A percentile compares a stretch with the other conserved stretches of the same genome.
These are phyloP conservation scores for Limnephilus lunatus DNA, from an alignment of 2,888 invertebrate genomes.

Conservation along the genomic window DNA sequence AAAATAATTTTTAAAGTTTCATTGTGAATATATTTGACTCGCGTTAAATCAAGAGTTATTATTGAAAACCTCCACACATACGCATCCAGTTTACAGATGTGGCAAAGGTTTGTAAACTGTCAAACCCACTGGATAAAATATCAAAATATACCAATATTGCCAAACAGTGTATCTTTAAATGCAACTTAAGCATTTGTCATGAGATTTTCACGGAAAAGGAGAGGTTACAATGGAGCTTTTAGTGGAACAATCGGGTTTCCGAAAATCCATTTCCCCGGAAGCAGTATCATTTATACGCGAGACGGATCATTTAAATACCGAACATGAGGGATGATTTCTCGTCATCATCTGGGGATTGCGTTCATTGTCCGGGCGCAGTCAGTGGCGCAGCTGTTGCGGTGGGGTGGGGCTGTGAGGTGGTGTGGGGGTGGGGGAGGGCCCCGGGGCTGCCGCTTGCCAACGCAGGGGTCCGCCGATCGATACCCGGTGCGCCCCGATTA, in stretches of 20 bases:
- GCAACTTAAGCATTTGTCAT: too few relatives aligned
- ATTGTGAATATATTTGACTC: too few relatives aligned
- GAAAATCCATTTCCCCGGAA: neutral
- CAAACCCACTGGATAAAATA: too few relatives aligned
- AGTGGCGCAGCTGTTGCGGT: conserved; percentile 17
- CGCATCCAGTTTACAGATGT: too few relatives aligned
- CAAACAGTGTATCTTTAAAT: too few relatives aligned
- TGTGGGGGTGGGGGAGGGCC: neutral
- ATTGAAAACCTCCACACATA: too few relatives aligned
- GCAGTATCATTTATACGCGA: neutral
- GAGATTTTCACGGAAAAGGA: too few relatives aligned
- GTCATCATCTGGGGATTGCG: neutral
- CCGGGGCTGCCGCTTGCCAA: neutral
- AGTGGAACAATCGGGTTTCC: neutral
- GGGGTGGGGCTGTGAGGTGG: neutral
- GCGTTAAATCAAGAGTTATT: too few relatives aligned
- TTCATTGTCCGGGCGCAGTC: neutral
- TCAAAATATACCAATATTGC: too few relatives aligned
- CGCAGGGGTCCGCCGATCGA: conserved; percentile 26
- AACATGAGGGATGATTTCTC: neutral
- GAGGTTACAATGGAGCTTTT: too few relatives aligned
- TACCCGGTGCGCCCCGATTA: conserved; percentile 9
- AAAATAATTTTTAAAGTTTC: too few relatives aligned
- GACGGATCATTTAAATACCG: neutral
- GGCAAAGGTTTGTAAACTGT: too few relatives aligned